Conservation (phyloP, 2,113 vertebrate species). For the Ctenomys sociabilis region DNA sequence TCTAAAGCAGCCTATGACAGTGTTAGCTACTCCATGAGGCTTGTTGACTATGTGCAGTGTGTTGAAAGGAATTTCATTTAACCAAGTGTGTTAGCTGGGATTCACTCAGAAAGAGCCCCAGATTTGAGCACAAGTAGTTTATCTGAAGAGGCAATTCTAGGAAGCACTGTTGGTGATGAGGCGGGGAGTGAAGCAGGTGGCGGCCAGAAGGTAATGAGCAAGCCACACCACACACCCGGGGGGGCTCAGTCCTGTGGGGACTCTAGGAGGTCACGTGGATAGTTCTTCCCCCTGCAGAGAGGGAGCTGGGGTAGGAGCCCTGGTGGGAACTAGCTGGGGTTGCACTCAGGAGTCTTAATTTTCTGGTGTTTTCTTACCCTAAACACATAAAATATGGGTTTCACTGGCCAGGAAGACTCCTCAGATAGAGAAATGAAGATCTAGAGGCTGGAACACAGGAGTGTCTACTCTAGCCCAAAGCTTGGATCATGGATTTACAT, state of each 20-base stretch:
- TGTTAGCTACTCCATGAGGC: neutral
- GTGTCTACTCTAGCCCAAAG: neutral
- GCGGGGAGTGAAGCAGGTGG: neutral
- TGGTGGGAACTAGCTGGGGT: neutral
- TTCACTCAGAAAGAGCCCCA: neutral
- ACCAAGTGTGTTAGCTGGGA: neutral
- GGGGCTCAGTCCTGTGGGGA: neutral
- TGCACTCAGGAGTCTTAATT: neutral
- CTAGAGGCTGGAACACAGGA: too few relatives aligned
- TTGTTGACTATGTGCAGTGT: neutral
- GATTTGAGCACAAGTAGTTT: neutral
- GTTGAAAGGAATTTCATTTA: neutral
- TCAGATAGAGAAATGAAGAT: neutral
- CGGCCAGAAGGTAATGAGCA: neutral
- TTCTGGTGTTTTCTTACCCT: neutral
- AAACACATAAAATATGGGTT: neutral
- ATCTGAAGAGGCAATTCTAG: neutral
- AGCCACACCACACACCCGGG: neutral
- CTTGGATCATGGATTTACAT: neutral
- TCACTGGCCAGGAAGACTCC: neutral
- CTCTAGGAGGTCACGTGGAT: neutral
- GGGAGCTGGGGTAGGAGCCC: neutral
- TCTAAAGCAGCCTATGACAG: neutral
- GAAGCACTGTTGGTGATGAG: neutral
- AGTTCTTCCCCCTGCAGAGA: neutral